Evolutionary conservation across 1,140 invertebrate genomes (phyloP).

Genomic region (Drosophila sp.): DNA sequence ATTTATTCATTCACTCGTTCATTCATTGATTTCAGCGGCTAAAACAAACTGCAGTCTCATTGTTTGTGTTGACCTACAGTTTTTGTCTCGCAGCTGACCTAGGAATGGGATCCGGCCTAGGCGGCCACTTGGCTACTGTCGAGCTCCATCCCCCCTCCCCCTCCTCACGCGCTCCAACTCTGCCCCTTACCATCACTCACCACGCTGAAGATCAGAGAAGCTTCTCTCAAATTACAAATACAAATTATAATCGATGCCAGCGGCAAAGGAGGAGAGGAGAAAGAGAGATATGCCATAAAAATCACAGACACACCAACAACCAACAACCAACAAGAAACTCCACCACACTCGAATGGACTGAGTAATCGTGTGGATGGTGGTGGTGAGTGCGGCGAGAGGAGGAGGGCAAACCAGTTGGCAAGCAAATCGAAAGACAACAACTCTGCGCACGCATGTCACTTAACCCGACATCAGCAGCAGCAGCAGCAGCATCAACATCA

Average conservation of each 20-base stretch:
- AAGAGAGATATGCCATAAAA: conserved; percentile 62
- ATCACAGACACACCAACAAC: conserved; percentile 31
- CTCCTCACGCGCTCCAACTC: too few relatives aligned
- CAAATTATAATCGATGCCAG: conserved; percentile 44
- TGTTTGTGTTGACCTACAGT: conserved; percentile 53
- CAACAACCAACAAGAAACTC: conserved; percentile 47
- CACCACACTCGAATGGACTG: conserved; percentile 50
- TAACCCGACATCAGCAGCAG: conserved; percentile 17
- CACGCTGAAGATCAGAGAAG: conserved; percentile 11
- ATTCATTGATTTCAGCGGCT: conserved; percentile 19
- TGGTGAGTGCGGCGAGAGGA: neutral
- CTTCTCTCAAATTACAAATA: conserved; percentile 31
- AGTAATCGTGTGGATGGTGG: neutral
- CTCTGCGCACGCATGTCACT: conserved; percentile 54
- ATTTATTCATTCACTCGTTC: conserved; percentile 17
- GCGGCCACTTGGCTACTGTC: conserved; percentile 37
- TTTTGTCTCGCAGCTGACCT: conserved; percentile 47
- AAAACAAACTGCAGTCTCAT: conserved; percentile 43
- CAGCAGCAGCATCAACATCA: neutral
- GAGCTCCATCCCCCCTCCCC: neutral
- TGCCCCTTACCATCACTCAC: too few relatives aligned
- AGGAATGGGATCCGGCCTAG: conserved; percentile 13
- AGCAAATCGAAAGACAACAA: conserved; percentile 52
- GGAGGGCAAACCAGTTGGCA: conserved; percentile 41
- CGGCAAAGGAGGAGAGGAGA: conserved; percentile 24